A percentile compares a stretch with the other conserved stretches of the same genome.
phyloP scores from a whole-genome alignment of 37 sponge, comb jelly and placozoan genomes.

The Ephydatia muelleri region DNA sequence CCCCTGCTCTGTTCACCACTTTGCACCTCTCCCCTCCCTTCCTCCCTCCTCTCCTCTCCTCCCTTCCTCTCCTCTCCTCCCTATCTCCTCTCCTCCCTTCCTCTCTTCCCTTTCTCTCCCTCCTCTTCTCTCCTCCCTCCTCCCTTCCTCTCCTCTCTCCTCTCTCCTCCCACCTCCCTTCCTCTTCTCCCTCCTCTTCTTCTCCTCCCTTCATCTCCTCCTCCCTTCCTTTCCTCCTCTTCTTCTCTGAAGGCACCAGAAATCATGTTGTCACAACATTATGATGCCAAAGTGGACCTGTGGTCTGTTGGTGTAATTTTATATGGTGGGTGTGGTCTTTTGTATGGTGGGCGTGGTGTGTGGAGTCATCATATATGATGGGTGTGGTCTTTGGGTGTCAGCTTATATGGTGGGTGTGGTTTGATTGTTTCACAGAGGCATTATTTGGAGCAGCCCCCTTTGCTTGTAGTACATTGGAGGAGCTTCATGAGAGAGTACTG shows the following conservation, averaged over 20 bases:
- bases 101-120: neutral
- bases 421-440: slow-evolving; percentile 49
- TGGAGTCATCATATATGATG: no score
- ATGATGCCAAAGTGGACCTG: slow-evolving; percentile 83
- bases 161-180: neutral
- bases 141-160: neutral
- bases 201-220: no score
- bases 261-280: slow-evolving; percentile 60
- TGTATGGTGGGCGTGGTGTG: neutral
- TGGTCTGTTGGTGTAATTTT: slow-evolving; percentile 91
- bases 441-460: slow-evolving; percentile 84
- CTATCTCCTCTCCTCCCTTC: no score
- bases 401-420: neutral
- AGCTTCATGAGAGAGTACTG: slow-evolving; percentile 41
- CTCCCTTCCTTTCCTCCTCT: no score
- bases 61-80: neutral
- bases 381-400: neutral
- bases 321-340: slow-evolving; percentile 55
- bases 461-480: slow-evolving; percentile 72
- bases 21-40: neutral
- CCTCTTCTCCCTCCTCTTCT: no score
- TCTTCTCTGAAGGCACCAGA: slow-evolving; percentile 73
- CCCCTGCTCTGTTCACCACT: neutral
- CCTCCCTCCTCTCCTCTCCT: slow-evolving; percentile 5
- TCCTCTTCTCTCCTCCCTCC: neutral